Base-by-base conservation (phyloP, 2,113 vertebrate species). In the Aix galericulata region DNA sequence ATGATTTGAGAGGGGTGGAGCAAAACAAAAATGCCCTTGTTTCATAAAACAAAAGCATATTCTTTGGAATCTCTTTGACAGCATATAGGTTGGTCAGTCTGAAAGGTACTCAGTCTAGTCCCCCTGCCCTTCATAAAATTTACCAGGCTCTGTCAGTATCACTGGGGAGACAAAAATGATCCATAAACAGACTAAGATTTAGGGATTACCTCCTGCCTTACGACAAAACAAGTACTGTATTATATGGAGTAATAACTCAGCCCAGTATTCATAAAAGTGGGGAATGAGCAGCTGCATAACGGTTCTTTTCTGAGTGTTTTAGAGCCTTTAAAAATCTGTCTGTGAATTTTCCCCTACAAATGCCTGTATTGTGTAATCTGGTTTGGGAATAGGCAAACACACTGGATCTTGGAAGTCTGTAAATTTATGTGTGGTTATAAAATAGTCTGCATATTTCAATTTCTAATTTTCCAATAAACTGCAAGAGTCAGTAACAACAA, bases 381-480 rank as follows among this genome's bases (percentile, higher is more conserved):
- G 58, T 81, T 91, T 76, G 50, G 85, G 76, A 52, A 60, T 11
- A 91, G 40, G 74, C 55, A 66, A 89, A 64, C 72, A 67, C 76
- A 55, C 50, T 36, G 59, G 56, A 52, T 88, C 29, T 21, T 89
- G 44, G 31, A 90, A 91, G 86, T 83, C 40, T 84, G 40, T 73
- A 50, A 63, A 86, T 93, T 93, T 75, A 69, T 92, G n/a, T 73
- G 58, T 42, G 64, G 38, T 66, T 93, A 66, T 94, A 89, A 93
- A 96, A 82, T n/a, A 77, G 86, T 88, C 90, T 95, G 83, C 56
- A 60, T 85, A 50, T 92, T 95, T 91, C 50, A 66, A 80, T 92
- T 86, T 88, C 91, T 87, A 59, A 55, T 91, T 95, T 94, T 83
- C 77, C 78, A 89, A 18, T 95, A 89, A 95, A 96, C 74, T 68